A percentile compares a stretch with the other conserved stretches of the same genome.
Conservation (phyloP, 2,113 vertebrate genomes). For the Toxotes chatareus region DNA sequence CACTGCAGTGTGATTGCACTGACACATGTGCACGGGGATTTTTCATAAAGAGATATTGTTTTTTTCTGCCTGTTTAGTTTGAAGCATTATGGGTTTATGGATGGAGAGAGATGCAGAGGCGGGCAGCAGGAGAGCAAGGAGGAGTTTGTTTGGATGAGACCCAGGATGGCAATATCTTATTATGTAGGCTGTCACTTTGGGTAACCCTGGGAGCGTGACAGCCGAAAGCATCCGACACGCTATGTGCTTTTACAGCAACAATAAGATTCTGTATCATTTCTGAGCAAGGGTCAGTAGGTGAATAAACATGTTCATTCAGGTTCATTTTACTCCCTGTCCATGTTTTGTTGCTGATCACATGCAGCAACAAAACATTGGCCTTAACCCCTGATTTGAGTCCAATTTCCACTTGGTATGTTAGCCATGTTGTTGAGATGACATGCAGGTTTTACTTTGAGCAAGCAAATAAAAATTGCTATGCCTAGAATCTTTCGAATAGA, state of each 20-base stretch:
- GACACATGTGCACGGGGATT: conserved; percentile 25
- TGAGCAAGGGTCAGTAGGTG: conserved; percentile 46
- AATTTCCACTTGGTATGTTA: conserved; percentile 7
- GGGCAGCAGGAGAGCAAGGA: conserved; percentile 39
- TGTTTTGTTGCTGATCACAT: conserved; percentile 25
- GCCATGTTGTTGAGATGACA: background rate
- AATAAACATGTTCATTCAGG: conserved; percentile 39
- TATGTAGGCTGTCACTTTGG: conserved; percentile 73
- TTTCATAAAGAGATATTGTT: conserved; percentile 68
- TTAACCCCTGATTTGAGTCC: conserved; percentile 3
- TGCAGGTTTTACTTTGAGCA: background rate
- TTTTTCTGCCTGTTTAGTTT: conserved; percentile 47
- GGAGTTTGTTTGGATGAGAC: conserved; percentile 53
- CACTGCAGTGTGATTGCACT: conserved; percentile 41
- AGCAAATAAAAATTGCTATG: background rate
- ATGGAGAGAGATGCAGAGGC: conserved; percentile 50
- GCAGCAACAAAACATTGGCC: too few species aligned
- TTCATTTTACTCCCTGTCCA: background rate
- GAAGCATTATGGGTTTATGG: conserved; percentile 40
- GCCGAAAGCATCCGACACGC: conserved; percentile 44
- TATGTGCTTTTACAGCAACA: conserved; percentile 55
- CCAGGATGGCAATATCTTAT: conserved; percentile 64
- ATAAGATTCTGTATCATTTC: conserved; percentile 49
- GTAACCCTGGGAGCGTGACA: conserved; percentile 56
- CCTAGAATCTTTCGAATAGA: background rate